Evolutionary conservation across 2,113 vertebrate species (phyloP), one percentile per base, ranked within the genome.

Genomic region (Suricata suricatta): DNA sequence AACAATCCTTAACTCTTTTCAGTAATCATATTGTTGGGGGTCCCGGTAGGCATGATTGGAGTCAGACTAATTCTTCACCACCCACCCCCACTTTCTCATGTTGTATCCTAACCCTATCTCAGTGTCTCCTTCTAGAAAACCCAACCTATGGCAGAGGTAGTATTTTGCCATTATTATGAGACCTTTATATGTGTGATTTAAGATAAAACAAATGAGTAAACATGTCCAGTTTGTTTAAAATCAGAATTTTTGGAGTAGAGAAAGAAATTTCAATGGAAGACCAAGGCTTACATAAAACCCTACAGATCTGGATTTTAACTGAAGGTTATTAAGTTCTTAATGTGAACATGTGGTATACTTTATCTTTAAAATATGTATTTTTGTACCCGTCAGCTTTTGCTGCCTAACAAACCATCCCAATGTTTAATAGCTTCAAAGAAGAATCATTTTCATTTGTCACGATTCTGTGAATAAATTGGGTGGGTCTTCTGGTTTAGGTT

Each of bases 291-390:
- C 54, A 27, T 76, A 72, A 74, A 74, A 72, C 54, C 5, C n/a
- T 3, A 1, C 25, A 76, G 68, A 88, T 76, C 38, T 88, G 35
- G 66, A 54, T 76, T 88, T 81, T 52, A 44, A 27, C 69, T 66
- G 21, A 60, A 60, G 57, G 21, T 60, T 60, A 60, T 60, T 44
- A 74, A 88, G 71, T 21, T 72, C 21, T 74, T 92, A 88, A 25
- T 54, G 84, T 74, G 35, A 92, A 68, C 35, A 82, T 5, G 54
- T 63, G 72, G 50, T 38, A 38, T 19, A 57, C 0, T 31, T 74
- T 88, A 93, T 35, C 66, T 93, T 88, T 92, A 88, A 88, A 92
- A 74, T 88, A 54, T 2, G 21, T 71, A 57, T 54, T 57, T 87
- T 91, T 38, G 25, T 91, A n/a, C 91, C 31, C 74, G 35, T 81